phyloP scores from a whole-genome alignment of 2,113 vertebrate genomes.

The Calidris pugnax region DNA sequence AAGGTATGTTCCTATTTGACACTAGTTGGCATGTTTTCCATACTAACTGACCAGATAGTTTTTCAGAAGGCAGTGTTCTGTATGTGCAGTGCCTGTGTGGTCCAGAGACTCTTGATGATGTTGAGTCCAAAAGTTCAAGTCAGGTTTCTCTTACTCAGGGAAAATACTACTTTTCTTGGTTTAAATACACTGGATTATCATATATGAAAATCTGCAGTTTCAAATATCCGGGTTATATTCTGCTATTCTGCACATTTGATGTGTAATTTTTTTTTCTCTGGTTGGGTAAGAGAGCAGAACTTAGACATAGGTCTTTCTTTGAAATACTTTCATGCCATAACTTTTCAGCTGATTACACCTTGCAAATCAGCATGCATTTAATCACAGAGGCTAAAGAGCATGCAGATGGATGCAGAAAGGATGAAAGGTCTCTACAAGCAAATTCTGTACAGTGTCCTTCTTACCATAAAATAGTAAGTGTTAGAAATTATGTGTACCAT shows the following conservation, averaged over 20 bases:
- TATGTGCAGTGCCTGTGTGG: not conserved
- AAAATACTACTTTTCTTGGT: not conserved
- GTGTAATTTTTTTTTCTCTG: not conserved
- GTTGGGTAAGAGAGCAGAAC: not conserved
- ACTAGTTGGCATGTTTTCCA: not conserved
- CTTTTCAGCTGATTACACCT: not conserved
- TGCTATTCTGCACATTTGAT: not conserved
- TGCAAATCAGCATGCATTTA: not conserved
- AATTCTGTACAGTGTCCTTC: not conserved
- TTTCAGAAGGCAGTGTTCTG: not conserved
- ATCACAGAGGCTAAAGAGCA: not conserved
- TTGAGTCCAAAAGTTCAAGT: not conserved
- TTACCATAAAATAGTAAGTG: not conserved
- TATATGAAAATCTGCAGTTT: not conserved
- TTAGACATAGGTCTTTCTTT: not conserved
- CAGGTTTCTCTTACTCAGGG: not conserved
- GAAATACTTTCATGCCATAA: not conserved
- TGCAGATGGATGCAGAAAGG: not conserved
- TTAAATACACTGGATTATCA: not conserved
- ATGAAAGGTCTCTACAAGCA: not conserved
- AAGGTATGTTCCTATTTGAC: not conserved
- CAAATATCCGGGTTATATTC: not conserved
- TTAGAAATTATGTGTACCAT: not conserved
- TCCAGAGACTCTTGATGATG: not conserved
- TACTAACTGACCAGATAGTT: not conserved